Conservation (phyloP, 2,113 vertebrate genomes). For the Macheiramphus alcinus region DNA sequence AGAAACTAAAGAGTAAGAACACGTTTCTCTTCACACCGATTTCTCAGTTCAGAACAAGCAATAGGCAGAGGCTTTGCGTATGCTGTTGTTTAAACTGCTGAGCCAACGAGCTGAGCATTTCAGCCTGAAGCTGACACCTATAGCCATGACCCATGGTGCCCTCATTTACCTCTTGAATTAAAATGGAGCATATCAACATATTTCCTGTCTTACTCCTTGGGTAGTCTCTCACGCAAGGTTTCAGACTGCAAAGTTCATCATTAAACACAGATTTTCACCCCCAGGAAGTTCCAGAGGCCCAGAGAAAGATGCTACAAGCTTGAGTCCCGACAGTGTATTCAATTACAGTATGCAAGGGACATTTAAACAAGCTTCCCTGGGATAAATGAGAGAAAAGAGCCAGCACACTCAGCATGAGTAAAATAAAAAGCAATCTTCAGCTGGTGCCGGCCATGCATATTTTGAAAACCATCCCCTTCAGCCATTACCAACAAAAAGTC, state of each 20-base stretch:
- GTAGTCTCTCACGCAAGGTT: neutral
- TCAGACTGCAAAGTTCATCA: neutral
- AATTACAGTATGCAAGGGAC: constrained; percentile 14
- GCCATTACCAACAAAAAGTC: constrained; percentile 48
- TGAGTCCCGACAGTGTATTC: neutral
- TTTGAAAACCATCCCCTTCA: constrained; percentile 42
- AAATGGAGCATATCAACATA: neutral
- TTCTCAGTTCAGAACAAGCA: neutral
- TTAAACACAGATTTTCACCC: constrained; percentile 18
- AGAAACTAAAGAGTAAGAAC: neutral
- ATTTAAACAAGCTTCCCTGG: constrained; percentile 2
- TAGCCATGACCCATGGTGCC: neutral
- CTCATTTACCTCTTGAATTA: constrained; percentile 15
- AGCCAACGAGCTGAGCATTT: neutral
- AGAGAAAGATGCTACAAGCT: constrained; percentile 18
- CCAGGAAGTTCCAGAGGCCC: constrained; percentile 26
- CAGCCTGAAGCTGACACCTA: neutral
- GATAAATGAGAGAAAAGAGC: constrained; percentile 31
- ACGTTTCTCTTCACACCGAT: neutral
- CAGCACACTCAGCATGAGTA: constrained; percentile 2
- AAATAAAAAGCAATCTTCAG: constrained; percentile 33
- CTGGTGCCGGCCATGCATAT: constrained; percentile 29
- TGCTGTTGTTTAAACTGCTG: neutral
- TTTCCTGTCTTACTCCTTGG: neutral
- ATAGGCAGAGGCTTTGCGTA: neutral